Percentiles rank a stretch among this genome's conserved stretches.
Evolutionary conservation across 1,140 invertebrate genomes (phyloP).

Genomic region (Trichonephila clavata): DNA sequence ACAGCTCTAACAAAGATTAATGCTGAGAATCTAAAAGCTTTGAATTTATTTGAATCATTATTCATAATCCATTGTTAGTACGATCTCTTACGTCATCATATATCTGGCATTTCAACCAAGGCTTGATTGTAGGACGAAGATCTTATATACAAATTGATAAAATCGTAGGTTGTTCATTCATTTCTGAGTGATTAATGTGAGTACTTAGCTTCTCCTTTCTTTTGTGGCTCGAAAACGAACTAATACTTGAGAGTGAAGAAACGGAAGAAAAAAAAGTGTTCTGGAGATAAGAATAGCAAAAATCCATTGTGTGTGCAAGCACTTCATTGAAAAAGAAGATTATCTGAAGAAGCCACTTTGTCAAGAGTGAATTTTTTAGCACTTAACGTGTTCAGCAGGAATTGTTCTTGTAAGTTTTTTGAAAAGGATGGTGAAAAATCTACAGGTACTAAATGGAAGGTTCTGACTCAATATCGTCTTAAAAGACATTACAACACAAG

Average conservation of each 20-base stretch:
- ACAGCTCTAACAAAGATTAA: not conserved
- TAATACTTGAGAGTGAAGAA: not conserved
- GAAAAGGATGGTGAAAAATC: not conserved
- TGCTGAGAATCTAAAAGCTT: not conserved
- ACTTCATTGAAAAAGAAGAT: constrained; percentile 61
- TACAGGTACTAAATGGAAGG: not conserved
- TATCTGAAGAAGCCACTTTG: constrained; percentile 55
- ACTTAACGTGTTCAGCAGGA: constrained; percentile 42
- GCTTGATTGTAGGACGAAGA: not conserved
- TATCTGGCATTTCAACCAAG: constrained; percentile 3
- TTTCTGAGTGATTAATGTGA: constrained; percentile 19
- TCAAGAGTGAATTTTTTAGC: constrained; percentile 54
- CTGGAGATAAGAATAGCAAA: constrained; percentile 40
- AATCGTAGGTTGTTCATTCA: constrained; percentile 28
- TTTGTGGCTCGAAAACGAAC: constrained; percentile 3
- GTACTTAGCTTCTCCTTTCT: constrained; percentile 27
- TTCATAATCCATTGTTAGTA: not conserved
- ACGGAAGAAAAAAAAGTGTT: not conserved
- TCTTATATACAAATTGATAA: constrained; percentile 32
- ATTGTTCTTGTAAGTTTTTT: not conserved
- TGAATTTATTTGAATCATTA: constrained; percentile 26
- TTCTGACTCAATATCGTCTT: not conserved
- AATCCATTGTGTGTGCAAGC: constrained; percentile 28
- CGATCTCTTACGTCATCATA: constrained; percentile 34
- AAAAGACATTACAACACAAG: not conserved